Conservation (phyloP, 2,113 vertebrate genomes). For the Apodemus sylvaticus region DNA sequence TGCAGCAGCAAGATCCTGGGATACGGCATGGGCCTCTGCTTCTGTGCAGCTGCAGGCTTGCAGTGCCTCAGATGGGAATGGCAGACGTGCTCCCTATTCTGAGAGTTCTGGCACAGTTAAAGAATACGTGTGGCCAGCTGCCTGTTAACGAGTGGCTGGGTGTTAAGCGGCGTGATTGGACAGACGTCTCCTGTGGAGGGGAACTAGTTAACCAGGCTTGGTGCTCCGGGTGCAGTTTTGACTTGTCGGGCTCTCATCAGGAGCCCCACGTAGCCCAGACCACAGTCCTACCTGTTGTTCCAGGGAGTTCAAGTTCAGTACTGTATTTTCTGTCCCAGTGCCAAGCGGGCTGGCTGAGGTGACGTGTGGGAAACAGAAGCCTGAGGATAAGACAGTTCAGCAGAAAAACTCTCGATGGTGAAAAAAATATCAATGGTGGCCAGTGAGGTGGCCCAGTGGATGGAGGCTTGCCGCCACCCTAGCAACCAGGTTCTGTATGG, state of each 20-base stretch:
- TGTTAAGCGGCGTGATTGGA: not conserved
- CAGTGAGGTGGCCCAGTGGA: not conserved
- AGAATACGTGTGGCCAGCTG: not conserved
- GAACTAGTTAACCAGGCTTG: not conserved
- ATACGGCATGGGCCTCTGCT: not conserved
- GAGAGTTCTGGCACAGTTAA: not conserved
- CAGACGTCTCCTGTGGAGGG: slow-evolving; percentile 10
- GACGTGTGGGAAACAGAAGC: not conserved
- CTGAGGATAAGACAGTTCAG: not conserved
- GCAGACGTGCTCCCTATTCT: not conserved
- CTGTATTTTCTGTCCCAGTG: not conserved
- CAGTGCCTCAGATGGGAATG: not conserved
- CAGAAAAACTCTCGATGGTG: not conserved
- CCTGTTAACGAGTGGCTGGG: slow-evolving; percentile 22
- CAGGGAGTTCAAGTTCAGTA: not conserved
- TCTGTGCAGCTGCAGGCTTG: not conserved
- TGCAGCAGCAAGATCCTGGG: not conserved
- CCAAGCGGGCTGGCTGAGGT: not conserved
- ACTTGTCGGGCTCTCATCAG: not conserved
- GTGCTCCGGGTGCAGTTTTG: not conserved
- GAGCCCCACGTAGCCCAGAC: not conserved
- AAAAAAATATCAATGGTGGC: not conserved
- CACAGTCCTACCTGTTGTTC: not conserved
- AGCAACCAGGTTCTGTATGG: not conserved
- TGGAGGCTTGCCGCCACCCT: not conserved